A percentile compares a stretch with the other conserved stretches of the same genome.
phyloP scores from a whole-genome alignment of 2,113 vertebrate species.

The Rhineura floridana region DNA sequence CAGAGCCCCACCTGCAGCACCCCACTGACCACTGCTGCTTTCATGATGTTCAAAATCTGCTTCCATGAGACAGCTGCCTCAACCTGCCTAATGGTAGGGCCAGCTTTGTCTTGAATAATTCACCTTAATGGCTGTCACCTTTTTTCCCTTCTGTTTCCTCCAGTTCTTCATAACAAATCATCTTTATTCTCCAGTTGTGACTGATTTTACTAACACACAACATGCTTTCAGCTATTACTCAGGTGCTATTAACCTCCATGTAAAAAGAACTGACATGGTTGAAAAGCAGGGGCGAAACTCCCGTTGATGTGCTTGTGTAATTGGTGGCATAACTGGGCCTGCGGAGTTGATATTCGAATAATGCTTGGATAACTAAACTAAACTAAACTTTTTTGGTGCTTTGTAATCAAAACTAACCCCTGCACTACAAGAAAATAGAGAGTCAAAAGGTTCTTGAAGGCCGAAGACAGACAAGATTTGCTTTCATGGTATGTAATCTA shows the following conservation, averaged over 20 bases:
- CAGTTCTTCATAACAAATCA: not conserved
- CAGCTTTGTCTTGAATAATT: not conserved
- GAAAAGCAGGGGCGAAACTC: conserved; percentile 36
- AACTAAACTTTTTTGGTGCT: conserved; percentile 53
- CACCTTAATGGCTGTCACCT: not conserved
- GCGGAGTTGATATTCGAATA: conserved; percentile 68
- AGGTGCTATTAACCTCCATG: not conserved
- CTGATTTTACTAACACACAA: not conserved
- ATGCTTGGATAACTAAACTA: conserved; percentile 70
- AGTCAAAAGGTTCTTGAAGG: conserved; percentile 57
- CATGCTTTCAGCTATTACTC: conserved; percentile 23
- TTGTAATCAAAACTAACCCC: conserved; percentile 65
- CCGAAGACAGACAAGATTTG: conserved; percentile 60
- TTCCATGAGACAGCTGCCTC: too few relatives aligned
- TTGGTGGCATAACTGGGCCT: conserved; percentile 34
- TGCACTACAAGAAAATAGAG: conserved; percentile 63
- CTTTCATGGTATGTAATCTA: conserved; percentile 73
- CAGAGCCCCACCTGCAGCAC: too few relatives aligned
- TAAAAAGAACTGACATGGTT: conserved; percentile 14
- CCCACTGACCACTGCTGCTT: too few relatives aligned
- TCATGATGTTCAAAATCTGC: too few relatives aligned
- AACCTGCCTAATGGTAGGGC: not conserved
- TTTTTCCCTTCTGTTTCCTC: not conserved
- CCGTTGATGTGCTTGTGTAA: not conserved
- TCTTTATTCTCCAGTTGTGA: not conserved